Evolutionary conservation across 2,113 vertebrate species (phyloP).

Genomic region (Eupsittula cactorum): DNA sequence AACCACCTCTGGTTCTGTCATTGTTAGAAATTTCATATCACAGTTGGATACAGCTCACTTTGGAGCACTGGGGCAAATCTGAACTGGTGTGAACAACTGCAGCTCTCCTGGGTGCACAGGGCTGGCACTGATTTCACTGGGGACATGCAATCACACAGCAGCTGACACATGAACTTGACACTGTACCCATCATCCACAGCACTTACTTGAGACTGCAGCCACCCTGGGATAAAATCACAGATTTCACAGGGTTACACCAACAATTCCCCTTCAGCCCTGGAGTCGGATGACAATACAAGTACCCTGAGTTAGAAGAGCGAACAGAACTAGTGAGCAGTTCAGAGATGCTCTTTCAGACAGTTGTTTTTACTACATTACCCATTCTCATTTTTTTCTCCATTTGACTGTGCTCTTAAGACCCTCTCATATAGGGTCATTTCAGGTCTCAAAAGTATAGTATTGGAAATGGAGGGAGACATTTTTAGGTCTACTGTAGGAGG

Average conservation of each 20-base stretch:
- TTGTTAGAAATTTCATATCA: neutral
- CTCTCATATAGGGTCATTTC: neutral
- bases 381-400: constrained; percentile 1
- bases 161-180: fast-evolving
- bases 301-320: neutral
- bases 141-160: neutral
- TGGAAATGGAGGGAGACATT: neutral
- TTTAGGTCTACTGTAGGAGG: neutral
- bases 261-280: neutral
- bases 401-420: neutral
- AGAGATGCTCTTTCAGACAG: neutral
- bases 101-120: neutral
- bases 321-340: neutral
- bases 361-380: neutral
- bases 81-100: fast-evolving
- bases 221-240: neutral
- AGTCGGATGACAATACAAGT: neutral
- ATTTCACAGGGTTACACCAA: neutral
- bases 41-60: neutral
- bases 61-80: neutral
- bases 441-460: neutral
- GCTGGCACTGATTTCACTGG: neutral
- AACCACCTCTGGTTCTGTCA: neutral
- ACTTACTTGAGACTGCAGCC: neutral
- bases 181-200: neutral